Base-by-base conservation (phyloP, 2,797 vertebrate genomes). In the Rhabdophis nuchalis region DNA sequence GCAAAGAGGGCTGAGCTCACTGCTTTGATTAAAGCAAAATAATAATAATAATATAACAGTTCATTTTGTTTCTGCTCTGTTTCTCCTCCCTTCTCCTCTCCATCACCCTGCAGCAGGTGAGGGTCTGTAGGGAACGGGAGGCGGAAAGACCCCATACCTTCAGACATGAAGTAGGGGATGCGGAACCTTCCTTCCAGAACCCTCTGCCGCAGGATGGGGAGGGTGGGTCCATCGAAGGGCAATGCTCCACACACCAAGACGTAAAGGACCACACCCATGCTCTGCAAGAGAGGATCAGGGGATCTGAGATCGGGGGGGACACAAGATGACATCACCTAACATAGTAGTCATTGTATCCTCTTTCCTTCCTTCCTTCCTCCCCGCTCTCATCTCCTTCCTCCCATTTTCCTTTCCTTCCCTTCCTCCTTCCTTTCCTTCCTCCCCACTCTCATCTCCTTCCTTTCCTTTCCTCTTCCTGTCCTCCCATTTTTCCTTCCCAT, bases 151-250 rank as follows among this genome's bases (percentile, higher is more conserved):
- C 14, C 1, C 52, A n/a, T 98, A 99, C 99, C 99, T 99, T 99
- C 99, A 92, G 99, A 99, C 99, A 99, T 99, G 96, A 99, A 99
- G 96, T 99, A 99, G 0, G 99, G 99, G 97, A 99, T 99, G 90
- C 99, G 98, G 97, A 99, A 99, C 96, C 99, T 98, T 93, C 99
- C 99, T 97, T 99, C 99, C 91, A 99, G 97, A 92, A 99, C 99
- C 18, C 99, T 97, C 96, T 99, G 99, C 96, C 99, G 98, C 94
- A 99, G 98, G 94, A 99, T 98, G 13, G 99, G 99, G 90, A 99
- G 98, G 0, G 99, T 98, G 86, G 99, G 99, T 85, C 99, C 99
- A 32, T 99, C 99, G 10, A 99, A 99, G 92, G 99, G 99, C 93
- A 99, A 95, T 0, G 99, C 99, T 52, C 99, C 99, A 90, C 99